phyloP scores from a whole-genome alignment of 2,113 vertebrate species.

The Rattus norvegicus region GRCr8 NC_086019.1:161222001-161222500 shows the following conservation, averaged over 20 bases:
- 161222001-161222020: conserved; percentile 15
- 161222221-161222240: neutral
- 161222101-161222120: neutral
- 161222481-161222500: too few relatives aligned
- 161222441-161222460: neutral
- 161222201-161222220: neutral
- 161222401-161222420: neutral
- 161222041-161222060: neutral
- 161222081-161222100: neutral
- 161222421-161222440: neutral
- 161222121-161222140: neutral
- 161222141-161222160: neutral
- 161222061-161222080: neutral
- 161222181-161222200: neutral
- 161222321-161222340: neutral
- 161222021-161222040: neutral
- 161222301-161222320: neutral
- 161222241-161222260: neutral
- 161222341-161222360: neutral
- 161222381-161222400: neutral
- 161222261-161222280: neutral
- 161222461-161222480: neutral
- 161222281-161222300: neutral
- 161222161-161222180: neutral
- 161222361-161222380: neutral